phyloP scores from a whole-genome alignment of 2,113 vertebrate genomes.

The Scortum barcoo region DNA sequence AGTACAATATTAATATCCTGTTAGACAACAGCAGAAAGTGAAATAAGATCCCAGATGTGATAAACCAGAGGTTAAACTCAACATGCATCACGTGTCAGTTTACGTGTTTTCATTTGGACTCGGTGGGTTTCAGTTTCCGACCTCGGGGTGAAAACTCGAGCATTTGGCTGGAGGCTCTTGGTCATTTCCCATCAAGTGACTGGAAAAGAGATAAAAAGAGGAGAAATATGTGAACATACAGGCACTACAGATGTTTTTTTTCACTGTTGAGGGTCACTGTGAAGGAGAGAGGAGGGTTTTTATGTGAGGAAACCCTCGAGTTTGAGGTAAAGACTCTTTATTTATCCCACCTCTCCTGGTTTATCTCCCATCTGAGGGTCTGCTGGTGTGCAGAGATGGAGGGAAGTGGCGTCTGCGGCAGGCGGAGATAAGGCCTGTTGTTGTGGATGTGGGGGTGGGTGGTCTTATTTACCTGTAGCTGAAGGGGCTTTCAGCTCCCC shows the following conservation, averaged over 20 bases:
- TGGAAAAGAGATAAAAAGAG: slow-evolving; percentile 4
- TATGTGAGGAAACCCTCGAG: background rate
- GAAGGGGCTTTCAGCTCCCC: slow-evolving; percentile 64
- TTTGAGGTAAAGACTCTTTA: slow-evolving; percentile 7
- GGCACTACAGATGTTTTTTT: background rate
- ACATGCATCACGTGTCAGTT: background rate
- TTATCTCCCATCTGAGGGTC: slow-evolving; percentile 24
- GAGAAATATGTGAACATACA: background rate
- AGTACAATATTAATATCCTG: background rate
- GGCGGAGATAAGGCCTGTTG: slow-evolving; percentile 45
- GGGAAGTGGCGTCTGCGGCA: slow-evolving; percentile 8
- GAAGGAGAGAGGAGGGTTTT: background rate
- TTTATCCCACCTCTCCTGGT: background rate
- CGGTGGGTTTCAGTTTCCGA: background rate
- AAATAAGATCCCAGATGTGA: background rate
- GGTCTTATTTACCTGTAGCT: slow-evolving; percentile 75
- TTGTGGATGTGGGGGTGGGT: slow-evolving; percentile 61
- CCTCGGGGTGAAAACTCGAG: background rate
- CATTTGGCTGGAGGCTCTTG: background rate
- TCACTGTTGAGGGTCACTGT: background rate
- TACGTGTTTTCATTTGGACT: background rate
- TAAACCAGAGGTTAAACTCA: background rate
- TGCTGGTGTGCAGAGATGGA: background rate
- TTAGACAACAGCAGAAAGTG: background rate
- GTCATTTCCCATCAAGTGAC: background rate